Evolutionary conservation across 2,797 vertebrate species (phyloP), one percentile per base, ranked within the genome.

Genomic region (Xenops minutus): DNA sequence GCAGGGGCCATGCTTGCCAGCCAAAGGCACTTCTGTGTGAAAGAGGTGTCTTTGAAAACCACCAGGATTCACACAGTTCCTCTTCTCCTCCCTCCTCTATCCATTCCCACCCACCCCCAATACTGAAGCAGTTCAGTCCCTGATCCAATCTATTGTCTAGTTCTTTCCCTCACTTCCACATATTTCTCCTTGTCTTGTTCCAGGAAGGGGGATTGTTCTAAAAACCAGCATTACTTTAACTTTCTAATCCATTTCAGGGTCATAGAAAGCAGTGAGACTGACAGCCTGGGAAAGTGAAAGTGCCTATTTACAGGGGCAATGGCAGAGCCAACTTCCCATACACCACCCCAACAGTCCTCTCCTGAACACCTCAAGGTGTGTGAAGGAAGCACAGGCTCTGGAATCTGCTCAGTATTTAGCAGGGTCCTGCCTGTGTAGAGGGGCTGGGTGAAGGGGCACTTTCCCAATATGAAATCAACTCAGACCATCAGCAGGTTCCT

Each of bases 81-180:
- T 49, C 64, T 55, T 66, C 54, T 62, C 22, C 14, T 91, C 43
- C 22, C 46, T 61, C 34, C 12, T 43, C 24, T 22, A 66, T 23
- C 6, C 3, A 0, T 14, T 26, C 16, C 12, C 14, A 66, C 2
- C 22, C 15, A 52, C 30, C 36, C 8, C 26, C 8, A 2, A 2
- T 56, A 79, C 21, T 89, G 54, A 32, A 85, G 49, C 27, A 37
- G 27, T 80, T 94, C 48, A 23, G 29, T 48, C 39, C 56, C 20
- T 3, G 1, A 12, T 43, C 48, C 46, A 64, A 56, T n/a, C 49
- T 66, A 14, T 27, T 89, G 26, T 26, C 49, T 39, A 61, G 39
- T 44, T 77, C 34, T 59, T 88, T 78, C 58, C 74, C 51, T 51
- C 59, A 54, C 21, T 91, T 89, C 68, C 24, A 63, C 56, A n/a